Evolutionary conservation across 1,140 invertebrate species (phyloP).

Genomic region (Meloidogyne hapla): DNA sequence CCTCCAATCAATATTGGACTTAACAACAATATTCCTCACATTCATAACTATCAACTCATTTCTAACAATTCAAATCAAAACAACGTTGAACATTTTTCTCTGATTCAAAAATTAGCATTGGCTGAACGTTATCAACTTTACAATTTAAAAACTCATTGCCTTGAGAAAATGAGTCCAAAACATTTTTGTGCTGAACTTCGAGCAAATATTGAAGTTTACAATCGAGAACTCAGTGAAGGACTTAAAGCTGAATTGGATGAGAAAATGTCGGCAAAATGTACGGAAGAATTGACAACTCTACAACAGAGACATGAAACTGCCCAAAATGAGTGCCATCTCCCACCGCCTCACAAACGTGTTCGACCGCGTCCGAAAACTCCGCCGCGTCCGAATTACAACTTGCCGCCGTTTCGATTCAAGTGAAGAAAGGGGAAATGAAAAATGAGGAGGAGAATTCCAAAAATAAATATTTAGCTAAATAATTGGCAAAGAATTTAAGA

Average conservation of each 20-base stretch:
- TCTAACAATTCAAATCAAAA: background rate
- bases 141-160: background rate
- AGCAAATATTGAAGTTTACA: background rate
- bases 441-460: background rate
- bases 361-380: background rate
- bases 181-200: background rate
- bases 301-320: background rate
- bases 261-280: background rate
- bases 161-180: background rate
- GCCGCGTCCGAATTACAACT: background rate
- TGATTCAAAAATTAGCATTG: background rate
- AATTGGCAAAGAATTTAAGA: no score
- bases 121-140: background rate
- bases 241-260: background rate
- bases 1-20: background rate
- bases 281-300: background rate
- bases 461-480: background rate
- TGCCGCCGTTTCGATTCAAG: background rate
- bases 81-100: background rate
- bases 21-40: background rate
- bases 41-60: background rate
- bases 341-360: background rate
- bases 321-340: background rate
- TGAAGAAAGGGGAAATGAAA: background rate
- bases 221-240: background rate